A percentile compares a stretch with the other conserved stretches of the same genome.
Conservation (phyloP, 2,888 invertebrate species). For the Petrolisthes manimaculis region DNA sequence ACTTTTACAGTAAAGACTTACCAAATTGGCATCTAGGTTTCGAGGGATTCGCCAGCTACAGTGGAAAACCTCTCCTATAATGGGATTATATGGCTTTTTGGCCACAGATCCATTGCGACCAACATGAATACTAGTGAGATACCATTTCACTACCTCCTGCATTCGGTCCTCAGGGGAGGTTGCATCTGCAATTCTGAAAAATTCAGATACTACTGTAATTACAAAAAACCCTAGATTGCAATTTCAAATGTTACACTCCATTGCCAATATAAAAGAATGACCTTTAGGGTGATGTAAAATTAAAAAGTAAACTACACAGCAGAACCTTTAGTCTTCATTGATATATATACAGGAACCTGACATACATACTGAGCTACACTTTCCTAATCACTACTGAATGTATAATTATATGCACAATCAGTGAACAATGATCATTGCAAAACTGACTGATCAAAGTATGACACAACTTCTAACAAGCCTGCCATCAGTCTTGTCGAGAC, state of each 20-base stretch:
- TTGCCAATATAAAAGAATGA: no score
- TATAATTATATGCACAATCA: background rate
- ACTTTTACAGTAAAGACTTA: conserved; percentile 35
- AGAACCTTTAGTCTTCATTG: no score
- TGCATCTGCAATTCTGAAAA: conserved; percentile 81
- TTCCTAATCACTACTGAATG: no score
- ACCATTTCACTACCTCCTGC: conserved; percentile 73
- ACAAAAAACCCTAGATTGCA: no score
- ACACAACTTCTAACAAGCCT: background rate
- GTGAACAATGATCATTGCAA: background rate
- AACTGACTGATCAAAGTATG: no score
- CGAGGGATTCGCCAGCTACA: conserved; percentile 72
- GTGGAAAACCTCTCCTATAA: conserved; percentile 74
- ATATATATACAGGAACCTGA: no score
- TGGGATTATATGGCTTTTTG: conserved; percentile 74
- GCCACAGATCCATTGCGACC: conserved; percentile 69
- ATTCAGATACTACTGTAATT: background rate
- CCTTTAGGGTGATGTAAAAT: no score
- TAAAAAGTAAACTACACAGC: no score
- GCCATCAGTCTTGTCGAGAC: background rate
- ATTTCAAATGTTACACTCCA: no score
- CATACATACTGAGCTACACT: no score
- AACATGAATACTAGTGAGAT: conserved; percentile 72
- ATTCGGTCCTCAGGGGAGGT: conserved; percentile 89
- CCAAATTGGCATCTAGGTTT: conserved; percentile 17